Percentiles rank a stretch among this genome's conserved stretches.
These are phyloP conservation scores for Podarcis muralis DNA, from an alignment of 2,113 vertebrate species.

Conservation along the genomic window DNA sequence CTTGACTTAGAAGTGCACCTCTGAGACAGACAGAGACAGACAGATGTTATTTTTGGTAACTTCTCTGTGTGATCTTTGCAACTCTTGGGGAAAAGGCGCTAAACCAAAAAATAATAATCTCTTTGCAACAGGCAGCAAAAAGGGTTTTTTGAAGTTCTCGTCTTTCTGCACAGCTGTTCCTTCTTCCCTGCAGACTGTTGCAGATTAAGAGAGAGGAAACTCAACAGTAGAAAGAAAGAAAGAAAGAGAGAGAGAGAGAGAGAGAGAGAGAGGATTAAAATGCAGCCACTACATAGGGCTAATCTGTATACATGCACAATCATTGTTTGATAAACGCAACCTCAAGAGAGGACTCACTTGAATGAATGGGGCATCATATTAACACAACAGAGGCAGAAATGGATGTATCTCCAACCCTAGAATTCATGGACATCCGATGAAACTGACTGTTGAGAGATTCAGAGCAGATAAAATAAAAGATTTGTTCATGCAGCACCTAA, in stretches of 20 bases:
- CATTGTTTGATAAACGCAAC: not conserved
- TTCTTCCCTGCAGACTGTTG: not conserved
- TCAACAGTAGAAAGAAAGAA: not conserved
- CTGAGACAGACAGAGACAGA: not conserved
- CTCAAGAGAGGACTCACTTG: not conserved
- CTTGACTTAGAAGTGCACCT: not conserved
- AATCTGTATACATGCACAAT: not conserved
- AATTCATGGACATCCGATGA: too few species aligned
- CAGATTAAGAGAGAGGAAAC: not conserved
- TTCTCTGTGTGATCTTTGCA: conserved; percentile 25
- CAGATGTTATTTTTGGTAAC: not conserved
- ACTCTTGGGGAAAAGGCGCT: conserved; percentile 15
- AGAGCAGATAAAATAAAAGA: too few species aligned
- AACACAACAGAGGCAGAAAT: not conserved
- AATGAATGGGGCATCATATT: not conserved
- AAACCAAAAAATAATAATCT: not conserved
- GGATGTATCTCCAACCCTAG: not conserved
- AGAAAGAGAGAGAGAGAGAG: not conserved
- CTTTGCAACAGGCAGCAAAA: conserved; percentile 46
- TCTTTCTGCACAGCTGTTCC: conserved; percentile 33
- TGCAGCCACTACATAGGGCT: not conserved
- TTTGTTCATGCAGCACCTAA: too few species aligned
- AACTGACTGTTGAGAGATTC: too few species aligned
- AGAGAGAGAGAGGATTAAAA: not conserved
- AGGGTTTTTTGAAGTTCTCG: conserved; percentile 50